A percentile compares a stretch with the other conserved stretches of the same genome.
Evolutionary conservation across 2,113 vertebrate species (phyloP).

Genomic region (Lepisosteus osseus): DNA sequence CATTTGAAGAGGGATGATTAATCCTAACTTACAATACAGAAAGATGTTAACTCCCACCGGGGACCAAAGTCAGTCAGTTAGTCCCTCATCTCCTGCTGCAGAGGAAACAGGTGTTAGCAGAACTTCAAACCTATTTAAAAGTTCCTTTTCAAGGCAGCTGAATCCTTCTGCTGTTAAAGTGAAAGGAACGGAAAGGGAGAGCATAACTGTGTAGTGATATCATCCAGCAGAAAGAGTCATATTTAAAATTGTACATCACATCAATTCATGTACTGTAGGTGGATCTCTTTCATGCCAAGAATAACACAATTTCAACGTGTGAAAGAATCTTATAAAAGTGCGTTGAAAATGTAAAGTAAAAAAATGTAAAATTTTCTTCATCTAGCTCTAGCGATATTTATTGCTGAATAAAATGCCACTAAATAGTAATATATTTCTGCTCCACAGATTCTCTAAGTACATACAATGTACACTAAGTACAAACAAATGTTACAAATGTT

Average conservation of each 20-base stretch:
- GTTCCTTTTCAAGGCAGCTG: neutral
- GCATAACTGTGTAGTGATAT: neutral
- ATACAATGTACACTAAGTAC: too few species aligned
- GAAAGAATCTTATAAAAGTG: too few species aligned
- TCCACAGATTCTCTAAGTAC: too few species aligned
- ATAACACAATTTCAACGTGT: too few species aligned
- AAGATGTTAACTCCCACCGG: neutral
- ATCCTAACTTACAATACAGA: neutral
- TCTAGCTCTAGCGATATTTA: too few species aligned
- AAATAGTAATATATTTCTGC: too few species aligned
- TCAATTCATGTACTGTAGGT: too few species aligned
- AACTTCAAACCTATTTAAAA: neutral
- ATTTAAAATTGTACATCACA: neutral
- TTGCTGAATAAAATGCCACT: too few species aligned
- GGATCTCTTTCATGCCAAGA: too few species aligned
- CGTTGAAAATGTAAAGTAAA: too few species aligned
- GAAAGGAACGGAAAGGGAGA: neutral
- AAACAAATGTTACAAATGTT: too few species aligned
- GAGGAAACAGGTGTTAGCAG: neutral
- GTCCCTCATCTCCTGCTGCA: constrained; percentile 6
- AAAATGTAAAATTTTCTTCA: too few species aligned
- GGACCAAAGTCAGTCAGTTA: neutral
- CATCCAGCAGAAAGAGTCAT: neutral
- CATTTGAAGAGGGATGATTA: neutral
- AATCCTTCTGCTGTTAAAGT: neutral